Evolutionary conservation across 2,797 vertebrate genomes (phyloP).

Genomic region (Phalloptychus januarius): DNA sequence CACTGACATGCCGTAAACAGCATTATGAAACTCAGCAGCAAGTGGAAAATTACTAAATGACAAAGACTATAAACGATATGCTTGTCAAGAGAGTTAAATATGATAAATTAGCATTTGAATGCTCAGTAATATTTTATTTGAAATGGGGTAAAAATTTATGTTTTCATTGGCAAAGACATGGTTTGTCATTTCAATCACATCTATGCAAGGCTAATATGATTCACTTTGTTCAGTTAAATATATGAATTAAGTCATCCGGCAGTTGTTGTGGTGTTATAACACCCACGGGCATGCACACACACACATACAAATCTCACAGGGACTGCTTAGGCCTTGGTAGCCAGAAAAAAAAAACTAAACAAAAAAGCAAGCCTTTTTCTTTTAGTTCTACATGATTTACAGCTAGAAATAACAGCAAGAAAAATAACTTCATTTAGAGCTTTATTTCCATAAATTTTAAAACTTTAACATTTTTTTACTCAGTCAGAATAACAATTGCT

Average conservation of each 20-base stretch:
- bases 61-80: not conserved
- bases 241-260: not conserved
- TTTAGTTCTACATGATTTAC: not conserved
- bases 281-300: not conserved
- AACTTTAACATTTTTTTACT: not conserved
- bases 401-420: not conserved
- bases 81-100: constrained; percentile 1
- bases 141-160: not conserved
- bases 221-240: not conserved
- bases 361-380: not conserved
- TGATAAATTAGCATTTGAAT: not conserved
- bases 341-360: not conserved
- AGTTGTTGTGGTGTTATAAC: not conserved
- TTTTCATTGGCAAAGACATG: not conserved
- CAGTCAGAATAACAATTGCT: not conserved
- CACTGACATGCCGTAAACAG: not conserved
- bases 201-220: not conserved
- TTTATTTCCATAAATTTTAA: not conserved
- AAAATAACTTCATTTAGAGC: not conserved
- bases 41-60: not conserved
- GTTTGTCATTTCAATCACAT: not conserved
- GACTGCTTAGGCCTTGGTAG: constrained; percentile 19
- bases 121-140: not conserved
- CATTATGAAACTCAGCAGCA: not conserved
- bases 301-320: constrained; percentile 36